These are phyloP conservation scores for Drosophila antonietae DNA, from an alignment of 2,888 invertebrate species.

Conservation along the genomic window DNA sequence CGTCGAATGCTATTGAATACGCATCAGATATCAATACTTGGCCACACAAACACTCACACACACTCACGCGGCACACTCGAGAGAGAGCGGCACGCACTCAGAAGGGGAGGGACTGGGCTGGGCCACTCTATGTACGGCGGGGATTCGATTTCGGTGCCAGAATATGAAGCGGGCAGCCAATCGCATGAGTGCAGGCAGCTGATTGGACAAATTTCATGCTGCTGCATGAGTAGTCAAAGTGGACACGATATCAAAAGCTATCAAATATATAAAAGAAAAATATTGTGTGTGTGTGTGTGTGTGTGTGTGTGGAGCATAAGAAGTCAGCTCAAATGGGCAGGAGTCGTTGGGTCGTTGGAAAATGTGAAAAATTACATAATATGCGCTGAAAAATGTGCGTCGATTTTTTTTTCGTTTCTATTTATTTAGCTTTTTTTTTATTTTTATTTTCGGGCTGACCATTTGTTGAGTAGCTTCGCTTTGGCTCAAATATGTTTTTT, in stretches of 20 bases:
- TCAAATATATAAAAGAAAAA: not conserved
- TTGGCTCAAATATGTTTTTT: slow-evolving; percentile 30
- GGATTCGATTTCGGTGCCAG: slow-evolving; percentile 81
- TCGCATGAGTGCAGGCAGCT: slow-evolving; percentile 75
- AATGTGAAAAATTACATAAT: slow-evolving; percentile 77
- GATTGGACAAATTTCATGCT: slow-evolving; percentile 76
- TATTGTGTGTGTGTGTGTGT: slow-evolving; percentile 2
- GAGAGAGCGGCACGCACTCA: slow-evolving; percentile 15
- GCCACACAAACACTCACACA: slow-evolving; percentile 31
- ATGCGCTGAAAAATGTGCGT: slow-evolving; percentile 78
- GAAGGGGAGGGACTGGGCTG: slow-evolving; percentile 22
- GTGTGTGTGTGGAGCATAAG: slow-evolving; percentile 8
- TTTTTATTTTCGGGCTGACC: slow-evolving; percentile 48
- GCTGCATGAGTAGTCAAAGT: slow-evolving; percentile 40
- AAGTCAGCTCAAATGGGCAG: slow-evolving; percentile 31
- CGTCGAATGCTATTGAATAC: slow-evolving; percentile 80
- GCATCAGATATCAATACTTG: slow-evolving; percentile 82
- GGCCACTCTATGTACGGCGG: slow-evolving; percentile 51
- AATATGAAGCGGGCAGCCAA: slow-evolving; percentile 66
- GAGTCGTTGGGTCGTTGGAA: slow-evolving; percentile 44
- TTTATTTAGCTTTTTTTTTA: slow-evolving; percentile 34
- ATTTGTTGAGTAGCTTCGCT: slow-evolving; percentile 50
- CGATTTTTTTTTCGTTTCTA: slow-evolving; percentile 66
- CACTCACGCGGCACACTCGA: slow-evolving; percentile 16
- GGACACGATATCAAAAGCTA: slow-evolving; percentile 14